Base-by-base conservation (phyloP, 30 jellyfish, hydroid and myxozoan species). In the Clytia hemisphaerica region DNA sequence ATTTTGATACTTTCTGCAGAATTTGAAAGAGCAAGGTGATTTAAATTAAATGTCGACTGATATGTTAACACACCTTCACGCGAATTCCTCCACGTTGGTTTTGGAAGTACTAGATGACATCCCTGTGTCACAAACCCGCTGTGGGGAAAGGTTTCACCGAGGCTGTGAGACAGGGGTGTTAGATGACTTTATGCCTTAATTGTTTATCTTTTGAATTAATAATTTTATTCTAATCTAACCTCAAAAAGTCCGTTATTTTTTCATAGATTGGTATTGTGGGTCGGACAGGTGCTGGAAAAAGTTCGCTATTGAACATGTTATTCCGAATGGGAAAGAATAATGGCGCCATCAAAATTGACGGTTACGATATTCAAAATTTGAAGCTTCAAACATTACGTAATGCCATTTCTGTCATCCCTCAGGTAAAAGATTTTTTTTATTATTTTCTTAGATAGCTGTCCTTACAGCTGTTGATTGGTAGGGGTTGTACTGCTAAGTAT, bases 271-370 rank as follows among this genome's bases (percentile, higher is more conserved):
- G 96, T 3, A 79, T 86, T 3, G 71, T 78, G 37, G 96, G 96
- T 3, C 82, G 96, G 15, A 86, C 96, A 25, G 96, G 96, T 34
- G 96, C 96, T 30, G 96, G 96, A 12, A 86, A 86, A 45, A 76
- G 93, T 25, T 57, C 92, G 4, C 67, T 86, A 37, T 49, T 86
- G n/a, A 14, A 86, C 21, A 82, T 87, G 54, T 25, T 86, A 67
- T 86, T 86, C 34, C 77, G 92, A 46, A 78, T 81, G 55, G 96
- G 84, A 16, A 48, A 78, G 6, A 15, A 53, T 25, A 32, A 37
- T 61, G 96, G 96, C 9, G 57, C 69, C 16, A 67, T 86, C 4
- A 40, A 75, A 45, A 86, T 86, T 7, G 96, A 86, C 44, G 94
- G 92, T 14, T 55, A 71, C 28, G 45, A 67, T 0, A 72, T 73